phyloP scores from a whole-genome alignment of 2,797 vertebrate species.

The Hippocampus kuda region DNA sequence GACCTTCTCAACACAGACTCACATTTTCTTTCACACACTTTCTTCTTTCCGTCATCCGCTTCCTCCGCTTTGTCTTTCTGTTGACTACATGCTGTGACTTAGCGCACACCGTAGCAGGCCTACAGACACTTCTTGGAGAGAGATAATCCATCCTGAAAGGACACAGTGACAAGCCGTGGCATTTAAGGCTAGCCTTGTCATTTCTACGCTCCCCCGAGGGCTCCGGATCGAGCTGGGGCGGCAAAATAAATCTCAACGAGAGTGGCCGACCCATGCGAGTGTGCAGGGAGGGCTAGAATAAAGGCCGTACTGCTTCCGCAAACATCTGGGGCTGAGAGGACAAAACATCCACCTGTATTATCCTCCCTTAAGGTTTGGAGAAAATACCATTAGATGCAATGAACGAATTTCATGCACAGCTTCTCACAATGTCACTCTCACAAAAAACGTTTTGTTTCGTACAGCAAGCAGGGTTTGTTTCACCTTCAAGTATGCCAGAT shows the following conservation, averaged over 20 bases:
- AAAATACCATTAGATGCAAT: not conserved
- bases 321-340: not conserved
- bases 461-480: too few species aligned
- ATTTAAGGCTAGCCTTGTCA: slow-evolving; percentile 59
- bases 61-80: slow-evolving; percentile 26
- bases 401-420: not conserved
- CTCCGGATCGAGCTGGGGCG: slow-evolving; percentile 44
- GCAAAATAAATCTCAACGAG: slow-evolving; percentile 45
- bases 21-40: slow-evolving; percentile 19
- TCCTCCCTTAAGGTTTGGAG: not conserved
- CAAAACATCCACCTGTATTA: not conserved
- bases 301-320: slow-evolving; percentile 27
- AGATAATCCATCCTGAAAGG: slow-evolving; percentile 66
- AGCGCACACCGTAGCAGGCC: slow-evolving; percentile 47
- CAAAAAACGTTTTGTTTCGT: too few species aligned
- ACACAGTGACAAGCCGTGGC: slow-evolving; percentile 62
- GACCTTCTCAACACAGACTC: slow-evolving; percentile 30
- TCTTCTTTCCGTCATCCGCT: slow-evolving; percentile 12
- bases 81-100: slow-evolving; percentile 28
- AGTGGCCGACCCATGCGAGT: slow-evolving; percentile 32
- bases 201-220: slow-evolving; percentile 52
- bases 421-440: too few species aligned
- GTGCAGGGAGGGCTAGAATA: slow-evolving; percentile 30
- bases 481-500: too few species aligned
- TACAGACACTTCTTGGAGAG: slow-evolving; percentile 43